Base-by-base conservation (phyloP, 2,888 invertebrate species). In the Drosophila austrosaltans region DNA sequence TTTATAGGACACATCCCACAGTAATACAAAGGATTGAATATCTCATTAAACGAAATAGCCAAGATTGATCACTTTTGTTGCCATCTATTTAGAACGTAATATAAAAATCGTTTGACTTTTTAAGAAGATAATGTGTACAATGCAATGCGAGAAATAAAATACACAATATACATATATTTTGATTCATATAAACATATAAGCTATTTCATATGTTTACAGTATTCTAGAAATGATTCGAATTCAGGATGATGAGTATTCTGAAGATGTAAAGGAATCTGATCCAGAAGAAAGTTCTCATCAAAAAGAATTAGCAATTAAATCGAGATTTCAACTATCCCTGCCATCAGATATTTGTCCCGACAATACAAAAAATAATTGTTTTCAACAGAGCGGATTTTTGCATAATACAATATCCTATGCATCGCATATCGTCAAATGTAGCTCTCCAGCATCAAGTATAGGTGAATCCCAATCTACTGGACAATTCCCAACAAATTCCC, bases 221-320 rank as follows among this genome's bases (percentile, higher is more conserved):
- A 25, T 64, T 1, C n/a, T 28, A 16, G 72, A 39, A 22, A 82
- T 82, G 82, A 62, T 76, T 62, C 87, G 79, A 36, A 74, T 76
- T 63, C 77, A 81, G 28, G 84, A 79, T 20, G 82, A 83, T n/a
- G 84, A 81, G n/a, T 86, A 72, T 61, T 57, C 73, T 2, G 87
- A 82, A 32, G 82, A 83, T 28, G 71, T 58, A 16, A 82, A 86
- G 32, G 70, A 63, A 20, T 56, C 78, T 10, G 68, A 76, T 7
- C 72, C 72, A 53, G 59, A 66, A 42, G 83, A 72, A 25, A 63
- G 61, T 12, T 59, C 66, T 39, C 75, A 75, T 12, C 73, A 72
- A 56, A 81, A 84, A 36, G 87, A 82, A 30, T 60, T 71, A 28
- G 40, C 75, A 1, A 62, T 40, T 4, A 82, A 82, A n/a, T 42